Conservation (phyloP, 2,797 vertebrate genomes). For the Pangasius djambal region DNA sequence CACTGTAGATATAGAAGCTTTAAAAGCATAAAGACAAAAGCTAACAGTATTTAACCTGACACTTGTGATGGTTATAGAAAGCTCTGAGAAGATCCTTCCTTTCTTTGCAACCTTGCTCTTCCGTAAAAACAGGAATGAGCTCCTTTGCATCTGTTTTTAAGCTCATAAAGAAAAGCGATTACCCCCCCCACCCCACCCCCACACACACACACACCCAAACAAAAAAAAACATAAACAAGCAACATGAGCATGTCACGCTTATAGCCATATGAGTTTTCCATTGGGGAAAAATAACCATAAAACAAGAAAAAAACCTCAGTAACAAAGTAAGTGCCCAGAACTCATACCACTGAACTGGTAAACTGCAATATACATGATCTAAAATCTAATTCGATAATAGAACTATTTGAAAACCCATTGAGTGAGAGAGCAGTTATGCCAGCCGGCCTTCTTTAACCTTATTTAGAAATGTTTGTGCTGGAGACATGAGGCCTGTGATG, state of each 20-base stretch:
- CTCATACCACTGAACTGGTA: constrained; percentile 22
- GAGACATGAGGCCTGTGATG: constrained; percentile 21
- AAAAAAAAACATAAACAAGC: background rate
- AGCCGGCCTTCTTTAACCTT: constrained; percentile 33
- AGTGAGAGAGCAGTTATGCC: background rate
- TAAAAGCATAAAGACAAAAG: background rate
- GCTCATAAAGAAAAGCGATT: constrained; percentile 1
- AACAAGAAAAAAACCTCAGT: constrained; percentile 1
- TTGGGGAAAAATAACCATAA: background rate
- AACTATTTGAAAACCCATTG: constrained; percentile 1
- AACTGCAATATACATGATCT: constrained; percentile 32
- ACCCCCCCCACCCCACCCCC: no score
- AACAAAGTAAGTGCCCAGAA: constrained; percentile 9
- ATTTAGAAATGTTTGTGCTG: constrained; percentile 31
- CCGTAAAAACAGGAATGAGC: background rate
- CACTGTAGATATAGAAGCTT: background rate
- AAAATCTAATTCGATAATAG: constrained; percentile 28
- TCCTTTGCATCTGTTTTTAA: constrained; percentile 21
- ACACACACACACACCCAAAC: no score
- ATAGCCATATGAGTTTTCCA: constrained; percentile 27
- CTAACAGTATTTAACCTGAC: background rate
- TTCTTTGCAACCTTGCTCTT: background rate
- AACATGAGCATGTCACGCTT: constrained; percentile 8
- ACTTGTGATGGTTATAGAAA: background rate
- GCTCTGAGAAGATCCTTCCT: background rate